Base-by-base conservation (phyloP, 2,888 invertebrate genomes). In the Cylloceria caligata region DNA sequence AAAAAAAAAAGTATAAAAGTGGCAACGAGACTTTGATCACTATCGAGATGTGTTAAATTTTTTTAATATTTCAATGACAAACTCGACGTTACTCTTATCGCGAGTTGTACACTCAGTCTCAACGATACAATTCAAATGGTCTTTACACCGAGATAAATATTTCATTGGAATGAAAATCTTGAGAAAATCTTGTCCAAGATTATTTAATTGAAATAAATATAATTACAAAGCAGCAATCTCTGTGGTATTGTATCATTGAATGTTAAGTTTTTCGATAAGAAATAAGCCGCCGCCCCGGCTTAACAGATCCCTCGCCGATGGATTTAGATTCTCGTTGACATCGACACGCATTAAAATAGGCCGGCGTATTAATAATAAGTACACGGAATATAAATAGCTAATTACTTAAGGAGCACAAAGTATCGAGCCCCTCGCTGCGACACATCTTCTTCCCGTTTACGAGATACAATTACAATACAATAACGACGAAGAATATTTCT, bases 351-450 rank as follows among this genome's bases (percentile, higher is more conserved):
- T 34, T 71, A 49, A 71, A 71, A 52, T 55, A 34, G 45, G 39
- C 27, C 55, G 34, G 34, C 16, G 80, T 74, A 80, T 80, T 80
- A 69, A 74, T 62, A 68, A 74, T 68, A 47, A 71, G n/a, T 34
- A 36, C 52, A 69, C 45, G 21, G 67, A 49, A 67, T 49, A 67
- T 67, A 67, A 67, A 67, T 67, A 49, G 67, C 49, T 67, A 19
- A 67, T 67, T 67, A 42, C 39, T 36, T 6, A 55, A 16, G 19
- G 52, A 13, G 52, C n/a, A 49, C 45, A 36, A 68, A 11, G 30
- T 6, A 16, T 1, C 19, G 67, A 49, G 62, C 6, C 11, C 36
- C 5, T 39, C 21, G 13, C 11, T 3, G 16, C 39, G 42, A 0
- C 42, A 24, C n/a, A 13, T 39, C 24, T 52, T 11, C 52, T 3